Base-by-base conservation (phyloP, 1,140 invertebrate species). In the Mya arenaria region DNA sequence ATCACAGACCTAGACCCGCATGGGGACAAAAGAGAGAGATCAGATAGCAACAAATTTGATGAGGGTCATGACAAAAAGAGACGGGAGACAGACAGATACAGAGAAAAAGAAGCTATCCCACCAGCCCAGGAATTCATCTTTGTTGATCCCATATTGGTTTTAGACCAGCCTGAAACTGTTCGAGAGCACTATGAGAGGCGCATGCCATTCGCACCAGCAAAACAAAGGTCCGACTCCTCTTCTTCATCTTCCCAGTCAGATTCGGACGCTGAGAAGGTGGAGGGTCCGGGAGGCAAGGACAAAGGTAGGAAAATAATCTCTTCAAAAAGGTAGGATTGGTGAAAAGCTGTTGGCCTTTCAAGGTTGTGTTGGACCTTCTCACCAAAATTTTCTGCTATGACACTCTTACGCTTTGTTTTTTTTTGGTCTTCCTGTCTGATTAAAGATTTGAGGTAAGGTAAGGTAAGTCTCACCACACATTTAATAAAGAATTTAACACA, bases 161-260 rank as follows among this genome's bases (percentile, higher is more conserved):
- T 44, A 17, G 58, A 39, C 17, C 0, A 19, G n/a, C 17, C 60
- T n/a, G 36, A 4, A 25, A n/a, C n/a, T 23, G 41, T n/a, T 1
- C 48, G 39, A 30, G 74, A 77, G 34, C 23, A 44, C 48, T 77
- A 66, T 66, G 32, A 58, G 4, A 23, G 23, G 48, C 25, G 52
- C 17, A 77, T 25, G 23, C 60, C 75, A 58, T 77, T 65, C n/a
- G 60, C 36, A 36, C 30, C 30, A 30, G 36, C 44, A 28, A 68
- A 55, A 28, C 25, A 34, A 30, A 37, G 48, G 13, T 74, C 69
- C 25, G 55, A 44, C n/a, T 79, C 71, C 13, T 85, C 84, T 34
- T 78, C 84, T 32, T 82, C 72, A 3, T 84, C 82, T 1, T 56
- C 58, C 32, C 69, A 74, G 41, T 44, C 84, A 32, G 80, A 83